These are phyloP conservation scores for Zaprionus lineosus DNA, from an alignment of 2,888 invertebrate species.

Conservation along the genomic window DNA sequence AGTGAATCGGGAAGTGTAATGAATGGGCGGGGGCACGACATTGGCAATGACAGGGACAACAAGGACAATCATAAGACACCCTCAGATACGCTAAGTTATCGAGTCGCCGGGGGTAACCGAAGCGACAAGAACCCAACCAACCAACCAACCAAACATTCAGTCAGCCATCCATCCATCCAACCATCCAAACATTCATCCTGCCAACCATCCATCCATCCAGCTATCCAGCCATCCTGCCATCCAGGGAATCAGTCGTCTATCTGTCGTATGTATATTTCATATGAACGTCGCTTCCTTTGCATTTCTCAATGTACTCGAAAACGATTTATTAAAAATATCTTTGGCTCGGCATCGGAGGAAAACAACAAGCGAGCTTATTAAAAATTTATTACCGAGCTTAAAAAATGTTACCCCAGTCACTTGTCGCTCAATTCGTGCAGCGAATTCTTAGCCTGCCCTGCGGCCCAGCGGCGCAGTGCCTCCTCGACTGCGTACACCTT, in stretches of 20 bases:
- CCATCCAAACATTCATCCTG: constrained; percentile 3
- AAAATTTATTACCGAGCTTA: constrained; percentile 78
- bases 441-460: constrained; percentile 17
- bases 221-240: constrained; percentile 25
- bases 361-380: constrained; percentile 78
- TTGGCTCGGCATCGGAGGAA: constrained; percentile 67
- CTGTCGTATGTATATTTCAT: constrained; percentile 73
- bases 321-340: constrained; percentile 77
- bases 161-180: constrained; percentile 1
- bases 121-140: no score
- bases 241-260: constrained; percentile 37
- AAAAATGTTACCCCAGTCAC: constrained; percentile 74
- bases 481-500: constrained; percentile 35
- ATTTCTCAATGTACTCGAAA: constrained; percentile 75
- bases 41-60: constrained; percentile 37
- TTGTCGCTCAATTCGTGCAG: constrained; percentile 35
- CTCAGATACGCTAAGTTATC: constrained; percentile 51
- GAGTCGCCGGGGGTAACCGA: constrained; percentile 65
- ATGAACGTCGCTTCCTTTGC: constrained; percentile 62
- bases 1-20: not conserved
- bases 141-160: constrained; percentile 34
- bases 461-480: constrained; percentile 1
- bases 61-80: constrained; percentile 72
- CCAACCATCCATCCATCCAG: constrained; percentile 27
- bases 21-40: not conserved